Conservation (phyloP, 2,888 invertebrate genomes). For the Dexiosoma caninum region DNA sequence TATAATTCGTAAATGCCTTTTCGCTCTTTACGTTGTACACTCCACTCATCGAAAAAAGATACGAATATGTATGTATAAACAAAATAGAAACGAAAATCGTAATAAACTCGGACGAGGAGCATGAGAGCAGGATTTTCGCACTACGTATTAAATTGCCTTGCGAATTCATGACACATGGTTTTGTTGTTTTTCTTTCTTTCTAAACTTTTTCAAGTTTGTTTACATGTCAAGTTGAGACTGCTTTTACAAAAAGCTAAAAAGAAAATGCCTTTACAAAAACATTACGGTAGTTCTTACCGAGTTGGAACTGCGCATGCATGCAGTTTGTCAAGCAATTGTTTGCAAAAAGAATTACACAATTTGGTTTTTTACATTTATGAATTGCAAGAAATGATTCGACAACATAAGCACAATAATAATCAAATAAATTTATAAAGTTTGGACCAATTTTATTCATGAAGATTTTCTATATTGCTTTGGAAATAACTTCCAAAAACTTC, state of each 20-base stretch:
- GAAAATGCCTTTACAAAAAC: not conserved
- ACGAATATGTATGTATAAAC: too few species aligned
- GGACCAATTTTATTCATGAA: too few species aligned
- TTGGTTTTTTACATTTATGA: too few species aligned
- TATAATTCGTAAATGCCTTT: not conserved
- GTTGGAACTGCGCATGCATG: not conserved
- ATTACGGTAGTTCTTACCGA: not conserved
- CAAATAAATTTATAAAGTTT: too few species aligned
- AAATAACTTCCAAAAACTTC: too few species aligned
- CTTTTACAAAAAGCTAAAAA: not conserved
- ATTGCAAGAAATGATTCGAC: too few species aligned
- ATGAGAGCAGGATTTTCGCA: not conserved
- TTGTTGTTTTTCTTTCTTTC: not conserved
- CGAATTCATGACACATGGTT: too few species aligned
- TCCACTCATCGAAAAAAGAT: constrained; percentile 30
- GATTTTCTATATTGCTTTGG: too few species aligned
- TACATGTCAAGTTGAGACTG: not conserved
- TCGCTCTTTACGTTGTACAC: not conserved
- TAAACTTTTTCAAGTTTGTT: too few species aligned
- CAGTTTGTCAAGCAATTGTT: not conserved
- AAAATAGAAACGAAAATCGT: not conserved
- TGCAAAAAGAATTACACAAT: too few species aligned
- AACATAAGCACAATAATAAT: too few species aligned
- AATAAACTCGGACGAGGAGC: not conserved
- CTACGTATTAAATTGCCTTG: too few species aligned